These are phyloP conservation scores for Diaphora mendica DNA, from an alignment of 2,888 invertebrate species.

Conservation along the genomic window DNA sequence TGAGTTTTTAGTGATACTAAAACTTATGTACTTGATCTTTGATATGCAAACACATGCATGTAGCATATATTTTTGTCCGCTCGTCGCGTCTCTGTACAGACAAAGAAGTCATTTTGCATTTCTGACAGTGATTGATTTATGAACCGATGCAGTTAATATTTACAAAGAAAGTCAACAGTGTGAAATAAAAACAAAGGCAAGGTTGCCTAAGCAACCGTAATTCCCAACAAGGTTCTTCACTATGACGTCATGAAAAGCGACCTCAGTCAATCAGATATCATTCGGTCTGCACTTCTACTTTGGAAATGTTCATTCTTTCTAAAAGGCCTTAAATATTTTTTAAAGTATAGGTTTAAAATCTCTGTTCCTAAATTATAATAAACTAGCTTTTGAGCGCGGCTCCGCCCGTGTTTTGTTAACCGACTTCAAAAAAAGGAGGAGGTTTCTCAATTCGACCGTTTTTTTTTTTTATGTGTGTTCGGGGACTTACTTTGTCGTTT, in stretches of 20 bases:
- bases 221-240: conserved; percentile 1
- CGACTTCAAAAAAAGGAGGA: too few relatives aligned
- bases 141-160: not conserved
- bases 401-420: too few relatives aligned
- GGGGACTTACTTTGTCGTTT: too few relatives aligned
- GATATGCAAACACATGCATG: too few relatives aligned
- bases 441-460: too few relatives aligned
- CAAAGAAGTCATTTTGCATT: not conserved
- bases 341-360: too few relatives aligned
- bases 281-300: not conserved
- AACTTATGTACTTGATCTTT: too few relatives aligned
- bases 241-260: conserved; percentile 4
- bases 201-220: conserved; percentile 1
- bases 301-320: not conserved
- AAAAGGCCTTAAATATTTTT: not conserved
- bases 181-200: conserved; percentile 8
- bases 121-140: not conserved
- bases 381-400: too few relatives aligned
- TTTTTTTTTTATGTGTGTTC: too few relatives aligned
- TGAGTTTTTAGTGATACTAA: too few relatives aligned
- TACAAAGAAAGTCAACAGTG: not conserved
- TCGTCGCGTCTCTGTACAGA: not conserved
- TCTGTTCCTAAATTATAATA: too few relatives aligned
- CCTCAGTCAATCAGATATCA: conserved; percentile 2
- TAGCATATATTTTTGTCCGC: not conserved